phyloP scores from a whole-genome alignment of 1,140 invertebrate species.

The Drosophila biarmipes region DNA sequence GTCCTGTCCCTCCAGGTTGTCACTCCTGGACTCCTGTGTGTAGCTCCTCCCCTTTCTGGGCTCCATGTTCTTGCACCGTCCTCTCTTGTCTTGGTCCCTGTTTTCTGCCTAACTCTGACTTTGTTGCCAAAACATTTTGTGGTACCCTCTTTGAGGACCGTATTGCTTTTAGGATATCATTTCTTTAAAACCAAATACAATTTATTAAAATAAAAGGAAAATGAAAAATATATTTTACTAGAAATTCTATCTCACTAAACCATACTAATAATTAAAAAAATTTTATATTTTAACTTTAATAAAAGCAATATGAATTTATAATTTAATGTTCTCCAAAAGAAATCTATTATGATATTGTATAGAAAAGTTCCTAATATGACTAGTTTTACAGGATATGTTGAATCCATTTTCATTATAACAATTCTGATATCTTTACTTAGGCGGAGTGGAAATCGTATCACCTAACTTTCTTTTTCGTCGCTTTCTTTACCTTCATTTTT shows the following conservation, averaged over 20 bases:
- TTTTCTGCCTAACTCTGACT: constrained; percentile 14
- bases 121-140: constrained; percentile 31
- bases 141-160: neutral
- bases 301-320: no score
- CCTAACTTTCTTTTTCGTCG: neutral
- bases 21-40: constrained; percentile 27
- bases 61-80: constrained; percentile 6
- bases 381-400: neutral
- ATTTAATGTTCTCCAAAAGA: no score
- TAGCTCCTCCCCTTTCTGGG: constrained; percentile 1
- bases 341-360: no score
- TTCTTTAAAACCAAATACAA: neutral
- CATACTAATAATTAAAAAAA: no score
- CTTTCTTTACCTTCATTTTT: neutral
- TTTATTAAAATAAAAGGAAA: neutral
- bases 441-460: neutral
- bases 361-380: neutral
- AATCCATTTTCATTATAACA: neutral
- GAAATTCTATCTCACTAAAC: no score
- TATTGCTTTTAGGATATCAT: neutral
- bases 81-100: neutral
- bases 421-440: no score
- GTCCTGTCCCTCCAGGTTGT: constrained; percentile 21
- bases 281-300: no score
- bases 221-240: neutral